Percentiles rank a stretch among this genome's conserved stretches.
These are phyloP conservation scores for Sardinella longiceps DNA, from an alignment of 2,797 vertebrate genomes.

Conservation along the genomic window DNA sequence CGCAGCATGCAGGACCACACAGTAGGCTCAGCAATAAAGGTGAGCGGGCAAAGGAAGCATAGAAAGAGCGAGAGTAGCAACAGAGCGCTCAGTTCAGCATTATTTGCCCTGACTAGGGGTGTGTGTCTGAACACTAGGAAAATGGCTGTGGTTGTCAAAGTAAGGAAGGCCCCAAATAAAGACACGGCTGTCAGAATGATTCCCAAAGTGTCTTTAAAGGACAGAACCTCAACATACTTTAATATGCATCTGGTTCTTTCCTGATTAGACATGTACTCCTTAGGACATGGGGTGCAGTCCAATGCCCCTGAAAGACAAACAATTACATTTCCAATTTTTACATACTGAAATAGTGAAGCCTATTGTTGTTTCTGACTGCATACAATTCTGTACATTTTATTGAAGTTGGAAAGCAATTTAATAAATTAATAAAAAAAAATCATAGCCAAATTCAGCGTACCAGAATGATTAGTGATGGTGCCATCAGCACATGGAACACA, in stretches of 20 bases:
- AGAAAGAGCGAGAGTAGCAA: constrained; percentile 71
- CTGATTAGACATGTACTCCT: constrained; percentile 73
- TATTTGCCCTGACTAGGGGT: constrained; percentile 77
- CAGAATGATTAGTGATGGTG: constrained; percentile 71
- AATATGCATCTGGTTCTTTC: constrained; percentile 66
- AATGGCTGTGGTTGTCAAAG: constrained; percentile 57
- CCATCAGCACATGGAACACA: constrained; percentile 76
- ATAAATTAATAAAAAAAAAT: no score
- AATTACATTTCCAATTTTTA: not conserved
- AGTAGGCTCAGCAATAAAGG: constrained; percentile 71
- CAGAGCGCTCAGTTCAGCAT: constrained; percentile 74
- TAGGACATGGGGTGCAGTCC: constrained; percentile 69
- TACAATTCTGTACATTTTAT: not conserved
- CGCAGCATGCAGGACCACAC: constrained; percentile 72
- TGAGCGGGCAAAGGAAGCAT: constrained; percentile 75
- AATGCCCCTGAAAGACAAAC: constrained; percentile 59
- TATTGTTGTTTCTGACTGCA: no score
- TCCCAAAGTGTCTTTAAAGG: constrained; percentile 71
- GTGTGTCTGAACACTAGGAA: constrained; percentile 68
- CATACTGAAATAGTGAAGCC: not conserved
- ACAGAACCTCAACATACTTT: constrained; percentile 72
- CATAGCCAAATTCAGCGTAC: constrained; percentile 53
- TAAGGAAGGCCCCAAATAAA: constrained; percentile 68
- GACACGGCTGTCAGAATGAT: constrained; percentile 67
- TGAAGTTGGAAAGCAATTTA: not conserved